Percentiles rank a stretch among this genome's conserved stretches.
Evolutionary conservation across 1,140 invertebrate species (phyloP).

Genomic region (Zaprionus ghesquierei): DNA sequence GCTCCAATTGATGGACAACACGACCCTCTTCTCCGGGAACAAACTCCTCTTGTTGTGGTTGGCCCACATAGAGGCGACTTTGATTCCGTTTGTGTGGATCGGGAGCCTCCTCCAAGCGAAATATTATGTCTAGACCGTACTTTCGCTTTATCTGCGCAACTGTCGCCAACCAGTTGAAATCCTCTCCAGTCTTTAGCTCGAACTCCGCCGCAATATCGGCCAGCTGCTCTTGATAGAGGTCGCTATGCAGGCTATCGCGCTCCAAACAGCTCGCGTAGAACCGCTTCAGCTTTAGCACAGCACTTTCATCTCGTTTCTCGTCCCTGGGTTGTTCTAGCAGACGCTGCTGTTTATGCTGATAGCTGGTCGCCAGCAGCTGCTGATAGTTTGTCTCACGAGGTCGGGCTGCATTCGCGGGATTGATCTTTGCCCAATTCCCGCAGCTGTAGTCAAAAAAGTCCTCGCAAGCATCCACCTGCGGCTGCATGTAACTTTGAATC

Average conservation of each 20-base stretch:
- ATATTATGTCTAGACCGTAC: constrained; percentile 65
- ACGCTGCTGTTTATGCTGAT: constrained; percentile 61
- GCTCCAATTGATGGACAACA: constrained; percentile 28
- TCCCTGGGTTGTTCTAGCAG: constrained; percentile 49
- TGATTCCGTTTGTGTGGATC: constrained; percentile 27
- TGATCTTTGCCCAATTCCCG: constrained; percentile 71
- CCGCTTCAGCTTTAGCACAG: constrained; percentile 51
- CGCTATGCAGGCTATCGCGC: not conserved
- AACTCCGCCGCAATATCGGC: constrained; percentile 58
- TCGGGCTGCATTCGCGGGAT: constrained; percentile 56
- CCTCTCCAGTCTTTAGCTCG: constrained; percentile 50
- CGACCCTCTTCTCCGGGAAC: not conserved
- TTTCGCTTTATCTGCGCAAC: constrained; percentile 59
- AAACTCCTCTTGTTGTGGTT: constrained; percentile 37
- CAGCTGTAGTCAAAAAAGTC: constrained; percentile 72
- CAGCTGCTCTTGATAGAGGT: constrained; percentile 37
- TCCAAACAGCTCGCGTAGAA: constrained; percentile 70
- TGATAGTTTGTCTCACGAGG: constrained; percentile 64
- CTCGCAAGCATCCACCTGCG: constrained; percentile 55
- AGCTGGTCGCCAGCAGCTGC: constrained; percentile 49
- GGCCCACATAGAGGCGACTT: constrained; percentile 56
- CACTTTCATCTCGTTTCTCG: constrained; percentile 22
- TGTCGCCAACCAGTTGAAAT: constrained; percentile 63
- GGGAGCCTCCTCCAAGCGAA: constrained; percentile 40
- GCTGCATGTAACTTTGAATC: constrained; percentile 72